Evolutionary conservation across 2,797 vertebrate species (phyloP).

Genomic region (Coracias cyanogaster): DNA sequence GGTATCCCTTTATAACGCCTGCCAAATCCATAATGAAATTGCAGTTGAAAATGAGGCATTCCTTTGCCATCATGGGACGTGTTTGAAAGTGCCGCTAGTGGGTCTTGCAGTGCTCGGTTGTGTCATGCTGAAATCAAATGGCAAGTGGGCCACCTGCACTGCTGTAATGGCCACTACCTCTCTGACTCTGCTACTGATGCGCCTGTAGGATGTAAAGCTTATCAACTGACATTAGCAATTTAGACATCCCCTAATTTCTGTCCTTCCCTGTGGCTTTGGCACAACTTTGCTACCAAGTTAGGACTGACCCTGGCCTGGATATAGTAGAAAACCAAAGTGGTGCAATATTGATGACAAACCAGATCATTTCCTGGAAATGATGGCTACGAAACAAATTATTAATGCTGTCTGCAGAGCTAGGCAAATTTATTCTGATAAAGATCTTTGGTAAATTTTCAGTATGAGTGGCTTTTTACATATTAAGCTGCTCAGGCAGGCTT

Average conservation of each 20-base stretch:
- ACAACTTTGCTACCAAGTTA: background rate
- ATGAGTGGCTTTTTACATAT: background rate
- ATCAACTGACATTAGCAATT: background rate
- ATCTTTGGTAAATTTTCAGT: background rate
- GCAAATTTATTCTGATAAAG: background rate
- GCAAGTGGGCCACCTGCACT: background rate
- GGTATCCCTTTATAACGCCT: background rate
- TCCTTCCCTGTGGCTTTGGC: background rate
- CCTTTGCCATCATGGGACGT: fast-evolving
- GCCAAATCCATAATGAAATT: background rate
- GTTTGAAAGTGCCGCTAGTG: background rate
- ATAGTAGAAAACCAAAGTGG: background rate
- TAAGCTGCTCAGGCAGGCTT: background rate
- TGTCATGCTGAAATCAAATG: fast-evolving
- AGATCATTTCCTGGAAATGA: background rate
- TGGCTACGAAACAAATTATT: background rate
- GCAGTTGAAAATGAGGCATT: background rate
- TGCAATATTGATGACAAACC: background rate
- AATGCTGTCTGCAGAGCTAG: background rate
- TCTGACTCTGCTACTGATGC: background rate
- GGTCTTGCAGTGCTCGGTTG: background rate
- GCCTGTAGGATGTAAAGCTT: background rate
- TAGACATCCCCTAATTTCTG: background rate
- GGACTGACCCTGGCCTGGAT: background rate
- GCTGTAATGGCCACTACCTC: background rate